Evolutionary conservation across 2,888 invertebrate genomes (phyloP).

Genomic region (Lithosia quadra): DNA sequence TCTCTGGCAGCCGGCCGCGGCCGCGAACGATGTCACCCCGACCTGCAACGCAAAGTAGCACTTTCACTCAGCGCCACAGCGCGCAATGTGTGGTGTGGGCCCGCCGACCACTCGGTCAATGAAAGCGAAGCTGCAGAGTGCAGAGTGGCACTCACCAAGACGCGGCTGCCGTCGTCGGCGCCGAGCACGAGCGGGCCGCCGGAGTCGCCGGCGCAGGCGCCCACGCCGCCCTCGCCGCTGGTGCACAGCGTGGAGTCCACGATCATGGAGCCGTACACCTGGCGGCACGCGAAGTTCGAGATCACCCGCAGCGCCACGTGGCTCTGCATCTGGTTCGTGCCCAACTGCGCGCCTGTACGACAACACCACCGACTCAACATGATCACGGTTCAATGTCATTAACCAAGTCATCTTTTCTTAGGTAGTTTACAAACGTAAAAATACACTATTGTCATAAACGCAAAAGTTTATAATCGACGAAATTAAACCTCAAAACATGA

Average conservation of each 20-base stretch:
- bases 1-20: constrained; percentile 48
- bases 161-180: constrained; percentile 52
- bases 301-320: constrained; percentile 76
- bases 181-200: constrained; percentile 64
- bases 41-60: constrained; percentile 43
- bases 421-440: not conserved
- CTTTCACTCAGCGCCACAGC: not conserved
- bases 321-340: constrained; percentile 65
- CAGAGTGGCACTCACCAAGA: constrained; percentile 49
- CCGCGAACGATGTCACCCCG: constrained; percentile 55
- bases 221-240: constrained; percentile 59
- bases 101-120: too few relatives aligned
- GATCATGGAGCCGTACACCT: constrained; percentile 55
- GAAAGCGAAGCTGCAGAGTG: not conserved
- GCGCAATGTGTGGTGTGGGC: not conserved
- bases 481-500: too few relatives aligned
- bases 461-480: not conserved
- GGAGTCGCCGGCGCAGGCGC: constrained; percentile 76
- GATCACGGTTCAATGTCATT: not conserved
- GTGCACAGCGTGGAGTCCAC: constrained; percentile 66
- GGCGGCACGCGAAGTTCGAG: constrained; percentile 65
- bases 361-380: too few relatives aligned
- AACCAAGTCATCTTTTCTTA: not conserved
- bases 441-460: not conserved
- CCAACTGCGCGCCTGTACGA: constrained; percentile 58